These are phyloP conservation scores for Augochlora pura DNA, from an alignment of 1,140 invertebrate genomes.

Conservation along the genomic window DNA sequence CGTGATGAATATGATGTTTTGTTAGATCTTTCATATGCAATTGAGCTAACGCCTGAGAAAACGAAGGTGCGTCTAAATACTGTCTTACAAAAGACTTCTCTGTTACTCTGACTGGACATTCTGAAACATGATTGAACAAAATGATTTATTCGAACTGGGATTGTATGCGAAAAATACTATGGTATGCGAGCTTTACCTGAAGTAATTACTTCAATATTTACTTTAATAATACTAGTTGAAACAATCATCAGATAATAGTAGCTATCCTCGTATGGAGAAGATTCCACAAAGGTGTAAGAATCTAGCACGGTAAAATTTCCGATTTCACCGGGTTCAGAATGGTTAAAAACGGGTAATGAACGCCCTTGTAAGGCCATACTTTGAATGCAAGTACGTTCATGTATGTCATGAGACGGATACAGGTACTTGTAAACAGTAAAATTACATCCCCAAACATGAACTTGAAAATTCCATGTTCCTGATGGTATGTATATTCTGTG, in stretches of 20 bases:
- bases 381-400: slow-evolving; percentile 73
- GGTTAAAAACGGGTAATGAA: slow-evolving; percentile 76
- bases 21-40: slow-evolving; percentile 49
- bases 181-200: slow-evolving; percentile 70
- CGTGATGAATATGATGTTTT: slow-evolving; percentile 19
- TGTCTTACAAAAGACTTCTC: slow-evolving; percentile 63
- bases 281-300: slow-evolving; percentile 75
- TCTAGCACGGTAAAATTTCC: slow-evolving; percentile 71
- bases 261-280: slow-evolving; percentile 79
- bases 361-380: slow-evolving; percentile 74
- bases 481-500: slow-evolving; percentile 81
- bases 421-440: slow-evolving; percentile 64
- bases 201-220: slow-evolving; percentile 76
- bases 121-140: slow-evolving; percentile 55
- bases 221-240: slow-evolving; percentile 76
- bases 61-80: slow-evolving; percentile 47
- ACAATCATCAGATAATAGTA: slow-evolving; percentile 82
- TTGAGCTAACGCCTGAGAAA: slow-evolving; percentile 46
- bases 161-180: neutral
- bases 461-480: slow-evolving; percentile 78
- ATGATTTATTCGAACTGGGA: neutral
- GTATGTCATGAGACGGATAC: slow-evolving; percentile 43
- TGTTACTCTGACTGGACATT: slow-evolving; percentile 72
- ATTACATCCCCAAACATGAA: slow-evolving; percentile 79
- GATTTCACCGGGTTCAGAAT: slow-evolving; percentile 65